Base-by-base conservation (phyloP, 2,888 invertebrate genomes). In the Catonia carolina region DNA sequence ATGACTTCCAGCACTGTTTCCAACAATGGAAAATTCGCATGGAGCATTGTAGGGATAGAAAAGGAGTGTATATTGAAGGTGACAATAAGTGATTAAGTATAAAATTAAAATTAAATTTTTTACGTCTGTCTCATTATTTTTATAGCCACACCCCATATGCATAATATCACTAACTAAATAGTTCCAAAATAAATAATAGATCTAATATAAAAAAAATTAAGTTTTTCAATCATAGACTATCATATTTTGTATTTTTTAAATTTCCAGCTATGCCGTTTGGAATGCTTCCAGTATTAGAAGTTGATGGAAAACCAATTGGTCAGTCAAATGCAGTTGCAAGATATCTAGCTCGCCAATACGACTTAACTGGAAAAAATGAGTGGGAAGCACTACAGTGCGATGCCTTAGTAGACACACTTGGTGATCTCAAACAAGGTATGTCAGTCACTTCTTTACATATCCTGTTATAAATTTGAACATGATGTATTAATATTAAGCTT, bases 271-370 rank as follows among this genome's bases (percentile, higher is more conserved):
- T 75, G 69, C 79, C 79, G 8, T 80, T 78, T 63, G 79, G 79
- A 50, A 76, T 76, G 71, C 69, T 81, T 42, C 81, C 81, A 1
- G 76, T 80, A 20, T 67, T 81, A 65, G 79, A 80, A 68, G 74
- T 80, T 55, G 78, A 81, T 64, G 81, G 79, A n/a, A 74, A 75
- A 61, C 70, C 71, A 53, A 72, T 78, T 36, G 74, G 76, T 33
- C 79, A 81, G 64, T 78, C 78, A 61, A 76, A 76, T 63, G 79
- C 81, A 7, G 77, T 81, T 56, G 77, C 77, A 5, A 71, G 80
- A 65, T 79, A 77, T 69, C 68, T 81, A 58, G 81, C 79, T 1
- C 71, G 73, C 51, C 71, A 78, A 62, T 73, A 75, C 64, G 75
- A 75, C 6, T 71, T 81, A 56, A 71, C 73, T 15, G 80, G 80